A percentile compares a stretch with the other conserved stretches of the same genome.
phyloP scores from a whole-genome alignment of 2,113 vertebrate genomes.

The Romanogobio albipinnatus region DNA sequence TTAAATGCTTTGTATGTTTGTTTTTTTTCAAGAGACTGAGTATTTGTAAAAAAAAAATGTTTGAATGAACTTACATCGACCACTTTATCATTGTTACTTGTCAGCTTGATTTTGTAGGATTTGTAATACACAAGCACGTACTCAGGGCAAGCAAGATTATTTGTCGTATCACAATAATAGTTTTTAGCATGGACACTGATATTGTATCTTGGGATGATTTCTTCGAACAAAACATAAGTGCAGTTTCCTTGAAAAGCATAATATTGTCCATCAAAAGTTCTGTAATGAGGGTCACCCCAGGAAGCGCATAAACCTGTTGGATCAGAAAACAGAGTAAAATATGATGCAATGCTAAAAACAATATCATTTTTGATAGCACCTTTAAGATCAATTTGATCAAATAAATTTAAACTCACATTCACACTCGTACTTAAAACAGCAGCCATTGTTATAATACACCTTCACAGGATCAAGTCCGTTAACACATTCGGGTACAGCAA shows the following conservation, averaged over 20 bases:
- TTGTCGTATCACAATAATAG: slow-evolving; percentile 75
- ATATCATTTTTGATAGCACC: neutral
- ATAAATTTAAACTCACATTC: slow-evolving; percentile 79
- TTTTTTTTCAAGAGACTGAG: too few species aligned
- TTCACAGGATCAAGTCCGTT: slow-evolving; percentile 73
- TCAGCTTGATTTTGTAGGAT: slow-evolving; percentile 71
- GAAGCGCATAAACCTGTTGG: slow-evolving; percentile 83
- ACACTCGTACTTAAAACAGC: slow-evolving; percentile 86
- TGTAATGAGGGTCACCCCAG: slow-evolving; percentile 90
- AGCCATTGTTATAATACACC: slow-evolving; percentile 72
- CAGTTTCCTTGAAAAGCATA: slow-evolving; percentile 93
- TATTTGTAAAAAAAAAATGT: neutral
- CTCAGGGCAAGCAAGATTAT: slow-evolving; percentile 79
- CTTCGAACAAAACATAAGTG: slow-evolving; percentile 87
- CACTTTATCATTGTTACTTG: neutral
- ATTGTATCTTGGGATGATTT: slow-evolving; percentile 81
- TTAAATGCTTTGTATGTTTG: too few species aligned
- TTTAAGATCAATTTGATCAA: neutral
- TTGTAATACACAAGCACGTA: slow-evolving; percentile 84
- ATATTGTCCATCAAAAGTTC: slow-evolving; percentile 89
- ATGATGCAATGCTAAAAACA: neutral
- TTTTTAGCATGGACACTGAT: slow-evolving; percentile 84
- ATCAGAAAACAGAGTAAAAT: neutral
- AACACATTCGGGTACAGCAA: slow-evolving; percentile 69
- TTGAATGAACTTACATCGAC: neutral